A percentile compares a stretch with the other conserved stretches of the same genome.
Conservation (phyloP, 2,113 vertebrate genomes). For the Steatornis caripensis region DNA sequence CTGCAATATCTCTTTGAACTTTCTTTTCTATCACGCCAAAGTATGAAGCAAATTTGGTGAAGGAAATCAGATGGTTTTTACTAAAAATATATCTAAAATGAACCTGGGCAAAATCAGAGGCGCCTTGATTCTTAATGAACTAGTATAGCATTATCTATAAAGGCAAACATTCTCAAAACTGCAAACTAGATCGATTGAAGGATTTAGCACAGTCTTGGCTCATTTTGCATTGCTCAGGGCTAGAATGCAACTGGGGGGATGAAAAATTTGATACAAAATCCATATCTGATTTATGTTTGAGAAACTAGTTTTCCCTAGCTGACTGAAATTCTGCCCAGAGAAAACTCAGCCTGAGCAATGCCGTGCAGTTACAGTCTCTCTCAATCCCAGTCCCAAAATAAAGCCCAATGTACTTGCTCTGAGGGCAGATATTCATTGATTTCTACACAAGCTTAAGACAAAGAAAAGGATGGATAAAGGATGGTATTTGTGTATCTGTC, state of each 20-base stretch:
- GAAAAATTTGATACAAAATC: not conserved
- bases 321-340: not conserved
- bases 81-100: not conserved
- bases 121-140: not conserved
- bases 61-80: not conserved
- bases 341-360: not conserved
- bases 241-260: not conserved
- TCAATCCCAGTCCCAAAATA: not conserved
- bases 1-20: not conserved
- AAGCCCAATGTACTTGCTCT: not conserved
- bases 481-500: not conserved
- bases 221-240: not conserved
- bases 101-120: not conserved
- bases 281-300: not conserved
- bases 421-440: not conserved
- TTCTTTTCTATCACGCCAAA: not conserved
- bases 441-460: not conserved
- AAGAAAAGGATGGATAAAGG: not conserved
- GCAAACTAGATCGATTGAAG: not conserved
- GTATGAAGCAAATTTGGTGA: not conserved
- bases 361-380: not conserved
- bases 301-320: not conserved
- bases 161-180: not conserved
- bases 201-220: not conserved
- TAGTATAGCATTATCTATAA: not conserved